These are phyloP conservation scores for Saccostrea glomerata DNA, from an alignment of 1,140 invertebrate genomes.

Conservation along the genomic window DNA sequence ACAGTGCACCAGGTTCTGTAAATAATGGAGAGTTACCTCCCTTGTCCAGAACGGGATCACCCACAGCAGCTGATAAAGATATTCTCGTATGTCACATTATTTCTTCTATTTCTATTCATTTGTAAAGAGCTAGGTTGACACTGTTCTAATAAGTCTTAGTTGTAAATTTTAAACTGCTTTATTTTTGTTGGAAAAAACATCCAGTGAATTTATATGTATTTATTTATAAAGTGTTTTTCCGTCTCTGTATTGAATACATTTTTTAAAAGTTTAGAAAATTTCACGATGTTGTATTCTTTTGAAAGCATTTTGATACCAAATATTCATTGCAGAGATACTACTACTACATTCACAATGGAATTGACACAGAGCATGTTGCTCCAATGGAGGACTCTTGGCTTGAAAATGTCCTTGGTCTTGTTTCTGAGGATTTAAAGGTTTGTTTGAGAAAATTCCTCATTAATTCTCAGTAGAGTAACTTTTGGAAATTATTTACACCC, in stretches of 20 bases:
- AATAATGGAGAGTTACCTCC: slow-evolving; percentile 72
- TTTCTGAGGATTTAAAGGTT: slow-evolving; percentile 76
- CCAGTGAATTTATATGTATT: too few species aligned
- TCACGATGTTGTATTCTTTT: not conserved
- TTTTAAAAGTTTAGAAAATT: too few species aligned
- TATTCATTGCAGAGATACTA: slow-evolving; percentile 85
- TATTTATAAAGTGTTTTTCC: too few species aligned
- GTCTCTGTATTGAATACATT: too few species aligned
- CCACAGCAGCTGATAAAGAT: slow-evolving; percentile 77
- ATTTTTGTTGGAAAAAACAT: too few species aligned
- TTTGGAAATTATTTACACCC: too few species aligned
- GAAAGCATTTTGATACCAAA: too few species aligned
- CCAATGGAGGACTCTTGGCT: slow-evolving; percentile 84
- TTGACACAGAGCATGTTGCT: slow-evolving; percentile 91
- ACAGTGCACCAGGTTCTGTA: slow-evolving; percentile 61
- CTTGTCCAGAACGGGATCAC: slow-evolving; percentile 71
- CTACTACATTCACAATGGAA: slow-evolving; percentile 92
- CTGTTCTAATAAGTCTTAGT: not conserved
- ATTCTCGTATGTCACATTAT: slow-evolving; percentile 70
- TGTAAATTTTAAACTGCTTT: not conserved
- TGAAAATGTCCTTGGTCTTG: slow-evolving; percentile 80
- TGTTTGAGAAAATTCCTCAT: not conserved
- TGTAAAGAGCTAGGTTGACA: not conserved
- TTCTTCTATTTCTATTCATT: slow-evolving; percentile 3
- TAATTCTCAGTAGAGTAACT: too few species aligned